phyloP scores from a whole-genome alignment of 2,797 vertebrate species.

The Muscicapa comitata region DNA sequence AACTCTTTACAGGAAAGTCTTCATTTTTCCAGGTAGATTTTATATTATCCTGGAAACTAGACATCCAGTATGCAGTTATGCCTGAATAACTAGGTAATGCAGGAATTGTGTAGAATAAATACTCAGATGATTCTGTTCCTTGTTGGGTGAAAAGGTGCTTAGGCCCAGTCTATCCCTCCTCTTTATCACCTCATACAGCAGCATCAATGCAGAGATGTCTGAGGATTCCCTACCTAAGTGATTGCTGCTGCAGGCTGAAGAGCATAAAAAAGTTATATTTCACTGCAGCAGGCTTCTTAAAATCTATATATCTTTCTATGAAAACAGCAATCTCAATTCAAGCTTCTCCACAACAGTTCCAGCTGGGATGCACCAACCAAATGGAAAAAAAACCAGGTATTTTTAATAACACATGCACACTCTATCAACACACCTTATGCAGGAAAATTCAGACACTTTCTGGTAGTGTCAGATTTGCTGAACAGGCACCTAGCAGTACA shows the following conservation, averaged over 20 bases:
- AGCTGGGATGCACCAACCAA: neutral
- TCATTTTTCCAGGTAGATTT: neutral
- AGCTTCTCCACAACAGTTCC: neutral
- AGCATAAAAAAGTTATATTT: neutral
- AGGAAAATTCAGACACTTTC: neutral
- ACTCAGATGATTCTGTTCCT: neutral
- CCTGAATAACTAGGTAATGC: neutral
- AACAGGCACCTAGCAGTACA: neutral
- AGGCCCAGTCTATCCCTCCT: neutral
- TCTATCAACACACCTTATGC: neutral
- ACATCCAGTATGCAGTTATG: neutral
- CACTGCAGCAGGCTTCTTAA: neutral
- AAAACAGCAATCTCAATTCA: neutral
- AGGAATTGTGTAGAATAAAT: neutral
- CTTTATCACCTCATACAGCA: neutral
- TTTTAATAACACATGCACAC: neutral
- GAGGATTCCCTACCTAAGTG: neutral
- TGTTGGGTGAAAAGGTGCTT: neutral
- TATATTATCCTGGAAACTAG: neutral
- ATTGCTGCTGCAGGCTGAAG: neutral
- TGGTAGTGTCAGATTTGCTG: neutral
- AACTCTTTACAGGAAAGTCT: neutral
- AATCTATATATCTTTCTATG: neutral
- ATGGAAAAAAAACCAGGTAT: rapidly evolving
- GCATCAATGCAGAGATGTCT: neutral